These are phyloP conservation scores for Parasteatoda tepidariorum DNA, from an alignment of 1,140 invertebrate genomes.

Conservation along the genomic window DNA sequence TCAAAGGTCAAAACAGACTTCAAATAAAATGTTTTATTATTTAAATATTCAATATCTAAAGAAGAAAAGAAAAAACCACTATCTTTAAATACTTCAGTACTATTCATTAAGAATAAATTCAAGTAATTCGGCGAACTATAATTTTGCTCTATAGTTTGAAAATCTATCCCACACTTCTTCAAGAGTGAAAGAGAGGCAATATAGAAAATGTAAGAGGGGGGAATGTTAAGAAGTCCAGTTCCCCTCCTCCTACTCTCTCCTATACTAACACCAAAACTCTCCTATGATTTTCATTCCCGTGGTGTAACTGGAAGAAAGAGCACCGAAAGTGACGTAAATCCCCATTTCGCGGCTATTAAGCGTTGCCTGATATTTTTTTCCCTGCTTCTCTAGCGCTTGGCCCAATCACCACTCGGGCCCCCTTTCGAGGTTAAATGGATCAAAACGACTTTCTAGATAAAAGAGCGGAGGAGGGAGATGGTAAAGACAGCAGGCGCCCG, in stretches of 20 bases:
- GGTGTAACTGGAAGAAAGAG: neutral
- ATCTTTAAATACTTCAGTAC: no score
- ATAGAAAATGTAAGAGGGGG: no score
- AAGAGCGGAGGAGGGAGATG: neutral
- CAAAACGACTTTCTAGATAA: conserved; percentile 52
- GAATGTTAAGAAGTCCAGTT: no score
- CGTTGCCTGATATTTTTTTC: conserved; percentile 23
- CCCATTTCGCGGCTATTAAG: conserved; percentile 52
- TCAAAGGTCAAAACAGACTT: no score
- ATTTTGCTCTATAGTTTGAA: no score
- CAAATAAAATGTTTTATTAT: no score
- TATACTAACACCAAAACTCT: neutral
- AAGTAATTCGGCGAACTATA: no score
- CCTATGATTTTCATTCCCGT: conserved; percentile 3
- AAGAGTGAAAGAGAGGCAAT: no score
- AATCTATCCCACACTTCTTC: no score
- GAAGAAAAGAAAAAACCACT: no score
- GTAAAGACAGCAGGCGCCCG: conserved; percentile 3
- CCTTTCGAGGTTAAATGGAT: conserved; percentile 55
- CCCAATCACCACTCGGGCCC: conserved; percentile 14
- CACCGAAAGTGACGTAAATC: conserved; percentile 37
- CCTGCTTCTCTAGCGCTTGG: neutral
- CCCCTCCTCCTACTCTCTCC: neutral
- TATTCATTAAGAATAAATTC: no score
- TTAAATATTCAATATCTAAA: no score